phyloP scores from a whole-genome alignment of 1,140 invertebrate species.

The Anthonomus grandis region DNA sequence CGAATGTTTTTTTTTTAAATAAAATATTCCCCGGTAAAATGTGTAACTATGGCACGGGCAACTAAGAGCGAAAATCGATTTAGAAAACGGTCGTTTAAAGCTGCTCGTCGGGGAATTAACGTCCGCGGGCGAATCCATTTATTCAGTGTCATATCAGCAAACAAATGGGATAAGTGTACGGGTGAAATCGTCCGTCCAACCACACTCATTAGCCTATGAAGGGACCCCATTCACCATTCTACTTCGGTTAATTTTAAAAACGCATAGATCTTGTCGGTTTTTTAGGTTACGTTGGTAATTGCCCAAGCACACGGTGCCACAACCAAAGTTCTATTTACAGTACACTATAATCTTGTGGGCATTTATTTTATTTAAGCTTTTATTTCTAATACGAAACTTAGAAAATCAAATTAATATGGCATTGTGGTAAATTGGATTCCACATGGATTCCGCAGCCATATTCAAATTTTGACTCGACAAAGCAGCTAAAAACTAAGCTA shows the following conservation, averaged over 20 bases:
- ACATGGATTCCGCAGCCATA: too few relatives aligned
- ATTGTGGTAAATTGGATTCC: too few relatives aligned
- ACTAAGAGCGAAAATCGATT: conserved; percentile 22
- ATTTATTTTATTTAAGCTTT: too few relatives aligned
- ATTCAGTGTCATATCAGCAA: conserved; percentile 42
- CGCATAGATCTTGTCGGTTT: conserved; percentile 22
- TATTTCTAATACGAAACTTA: too few relatives aligned
- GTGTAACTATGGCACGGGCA: too few relatives aligned
- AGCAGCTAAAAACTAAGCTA: too few relatives aligned
- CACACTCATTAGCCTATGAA: conserved; percentile 45
- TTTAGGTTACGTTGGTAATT: conserved; percentile 20
- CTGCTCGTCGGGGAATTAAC: conserved; percentile 22
- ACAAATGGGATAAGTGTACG: conserved; percentile 43
- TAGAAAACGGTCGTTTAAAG: conserved; percentile 19
- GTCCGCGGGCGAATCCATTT: conserved; percentile 34
- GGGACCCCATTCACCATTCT: conserved; percentile 39
- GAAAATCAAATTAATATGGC: too few relatives aligned
- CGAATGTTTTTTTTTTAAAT: too few relatives aligned
- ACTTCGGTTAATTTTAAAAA: conserved; percentile 47
- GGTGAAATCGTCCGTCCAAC: conserved; percentile 38
- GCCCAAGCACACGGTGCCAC: conserved; percentile 12
- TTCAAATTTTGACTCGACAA: too few relatives aligned
- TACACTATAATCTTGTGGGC: background rate
- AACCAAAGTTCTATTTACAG: background rate
- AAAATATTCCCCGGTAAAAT: too few relatives aligned